Conservation (phyloP, 2,888 invertebrate species). For the Antheraea yamamai region DNA sequence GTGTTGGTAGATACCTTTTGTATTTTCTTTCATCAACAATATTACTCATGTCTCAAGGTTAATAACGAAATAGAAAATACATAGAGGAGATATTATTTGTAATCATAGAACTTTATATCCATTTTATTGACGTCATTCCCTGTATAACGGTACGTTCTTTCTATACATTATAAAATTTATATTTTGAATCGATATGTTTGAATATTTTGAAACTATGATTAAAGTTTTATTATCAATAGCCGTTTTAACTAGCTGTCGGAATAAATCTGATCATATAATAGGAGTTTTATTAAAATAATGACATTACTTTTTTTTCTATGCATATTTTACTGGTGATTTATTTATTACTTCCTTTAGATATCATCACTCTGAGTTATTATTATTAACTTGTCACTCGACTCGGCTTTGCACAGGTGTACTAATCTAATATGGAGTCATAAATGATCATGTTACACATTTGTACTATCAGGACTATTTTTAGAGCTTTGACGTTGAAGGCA, state of each 20-base stretch:
- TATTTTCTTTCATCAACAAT: background rate
- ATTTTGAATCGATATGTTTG: background rate
- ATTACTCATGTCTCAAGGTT: background rate
- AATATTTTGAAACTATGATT: conserved; percentile 5
- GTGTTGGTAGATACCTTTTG: background rate
- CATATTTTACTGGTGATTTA: background rate
- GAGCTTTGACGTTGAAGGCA: too few relatives aligned
- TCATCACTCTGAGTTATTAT: background rate
- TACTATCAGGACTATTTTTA: too few relatives aligned
- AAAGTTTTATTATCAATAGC: conserved; percentile 1
- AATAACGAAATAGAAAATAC: background rate
- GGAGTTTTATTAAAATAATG: background rate
- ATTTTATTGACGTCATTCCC: conserved; percentile 9
- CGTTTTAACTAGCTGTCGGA: conserved; percentile 16
- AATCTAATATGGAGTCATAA: too few relatives aligned
- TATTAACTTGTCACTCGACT: background rate
- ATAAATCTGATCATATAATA: conserved; percentile 16
- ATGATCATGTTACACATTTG: too few relatives aligned
- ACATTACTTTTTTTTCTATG: background rate
- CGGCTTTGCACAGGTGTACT: too few relatives aligned
- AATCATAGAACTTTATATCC: background rate
- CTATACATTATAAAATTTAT: background rate
- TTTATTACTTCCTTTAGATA: background rate
- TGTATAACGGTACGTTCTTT: background rate
- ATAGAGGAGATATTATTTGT: conserved; percentile 1